Conservation (phyloP, 2,113 vertebrate species). For the Catharus fuscescens region DNA sequence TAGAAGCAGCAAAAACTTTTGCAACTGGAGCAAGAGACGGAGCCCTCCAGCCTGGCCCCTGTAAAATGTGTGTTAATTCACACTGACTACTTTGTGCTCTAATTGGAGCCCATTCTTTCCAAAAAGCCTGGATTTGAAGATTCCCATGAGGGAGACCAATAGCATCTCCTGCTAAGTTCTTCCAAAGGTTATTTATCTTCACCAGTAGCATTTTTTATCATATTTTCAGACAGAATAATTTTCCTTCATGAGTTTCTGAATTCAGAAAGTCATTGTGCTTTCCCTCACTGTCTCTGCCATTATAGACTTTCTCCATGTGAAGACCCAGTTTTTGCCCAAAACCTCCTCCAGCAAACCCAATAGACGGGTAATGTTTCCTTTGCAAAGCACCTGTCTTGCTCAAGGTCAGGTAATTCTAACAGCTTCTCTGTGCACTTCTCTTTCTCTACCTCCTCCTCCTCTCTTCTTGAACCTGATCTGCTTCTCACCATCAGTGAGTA, state of each 20-base stretch:
- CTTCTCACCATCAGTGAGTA: background rate
- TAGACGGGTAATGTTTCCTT: background rate
- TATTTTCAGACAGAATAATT: background rate
- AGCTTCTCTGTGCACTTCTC: background rate
- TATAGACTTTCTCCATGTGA: background rate
- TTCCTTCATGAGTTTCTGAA: background rate
- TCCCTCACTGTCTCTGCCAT: background rate
- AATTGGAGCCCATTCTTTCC: background rate
- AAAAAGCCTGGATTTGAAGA: background rate
- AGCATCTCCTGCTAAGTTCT: background rate
- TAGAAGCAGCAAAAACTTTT: background rate
- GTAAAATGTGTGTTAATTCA: background rate
- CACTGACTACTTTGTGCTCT: background rate
- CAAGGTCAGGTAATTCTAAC: background rate
- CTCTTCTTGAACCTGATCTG: background rate
- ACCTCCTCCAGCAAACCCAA: background rate
- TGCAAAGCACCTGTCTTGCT: background rate
- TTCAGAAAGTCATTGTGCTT: background rate
- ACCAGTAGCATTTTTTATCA: background rate
- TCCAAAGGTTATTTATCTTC: background rate
- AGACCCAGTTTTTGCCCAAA: background rate
- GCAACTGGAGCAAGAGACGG: background rate
- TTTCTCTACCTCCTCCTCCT: background rate
- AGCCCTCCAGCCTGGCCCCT: background rate
- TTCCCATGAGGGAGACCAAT: background rate